phyloP scores from a whole-genome alignment of 2,113 vertebrate species.

The Psittacula cyanocephala region DNA sequence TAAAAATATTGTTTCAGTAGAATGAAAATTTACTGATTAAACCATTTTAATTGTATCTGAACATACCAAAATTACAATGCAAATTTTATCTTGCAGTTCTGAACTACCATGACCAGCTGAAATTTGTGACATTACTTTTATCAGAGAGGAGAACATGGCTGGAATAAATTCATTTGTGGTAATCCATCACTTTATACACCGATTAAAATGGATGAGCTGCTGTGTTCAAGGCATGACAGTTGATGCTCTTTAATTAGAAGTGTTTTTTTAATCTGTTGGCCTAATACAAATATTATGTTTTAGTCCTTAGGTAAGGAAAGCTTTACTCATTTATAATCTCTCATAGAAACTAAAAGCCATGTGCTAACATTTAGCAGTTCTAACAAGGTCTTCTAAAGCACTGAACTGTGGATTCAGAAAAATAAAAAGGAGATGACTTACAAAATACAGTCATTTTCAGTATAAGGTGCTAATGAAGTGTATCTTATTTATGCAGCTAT shows the following conservation, averaged over 20 bases:
- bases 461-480: background rate
- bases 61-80: background rate
- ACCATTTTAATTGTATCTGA: background rate
- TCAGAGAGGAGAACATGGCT: background rate
- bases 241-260: background rate
- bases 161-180: background rate
- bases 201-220: background rate
- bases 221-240: background rate
- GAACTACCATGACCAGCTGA: background rate
- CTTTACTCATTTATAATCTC: constrained; percentile 25
- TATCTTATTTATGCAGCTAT: background rate
- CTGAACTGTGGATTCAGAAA: background rate
- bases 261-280: background rate
- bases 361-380: background rate
- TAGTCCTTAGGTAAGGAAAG: background rate
- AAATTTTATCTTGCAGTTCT: background rate
- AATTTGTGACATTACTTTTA: background rate
- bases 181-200: background rate
- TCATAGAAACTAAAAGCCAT: constrained; percentile 18
- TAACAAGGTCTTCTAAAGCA: background rate
- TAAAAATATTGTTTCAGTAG: background rate
- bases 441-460: background rate
- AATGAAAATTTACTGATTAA: background rate
- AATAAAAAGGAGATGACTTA: background rate
- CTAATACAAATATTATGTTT: background rate